Evolutionary conservation across 2,797 vertebrate genomes (phyloP), one percentile per base, ranked within the genome.

Genomic region (Enteromius afrohamiltoni): DNA sequence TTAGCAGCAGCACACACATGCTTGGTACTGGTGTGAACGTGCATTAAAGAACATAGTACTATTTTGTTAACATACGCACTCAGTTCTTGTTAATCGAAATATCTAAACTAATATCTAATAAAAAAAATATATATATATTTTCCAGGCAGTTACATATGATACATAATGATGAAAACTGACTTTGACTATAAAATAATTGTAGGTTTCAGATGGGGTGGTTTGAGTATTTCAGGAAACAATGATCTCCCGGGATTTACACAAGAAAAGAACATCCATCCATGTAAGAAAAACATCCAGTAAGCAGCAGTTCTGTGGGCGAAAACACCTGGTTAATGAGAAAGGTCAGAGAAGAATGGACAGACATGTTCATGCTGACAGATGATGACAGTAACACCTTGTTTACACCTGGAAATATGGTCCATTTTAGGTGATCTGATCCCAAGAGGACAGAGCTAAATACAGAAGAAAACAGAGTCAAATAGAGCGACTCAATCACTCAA

Each of bases 321-420:
- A 64, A 77, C 58, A 64, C 34, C 16, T 26, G 29, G 58, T 64
- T 78, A 47, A 78, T 78, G 58, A 78, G 60, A 64, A 45, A 64
- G 49, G 23, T 65, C 26, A 47, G 40, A 65, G 17, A 1, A 78
- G 23, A 65, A 49, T 49, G 8, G 23, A 14, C 31, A 76, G 53
- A 58, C 14, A 16, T 11, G 51, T 58, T 76, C 29, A 37, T 40
- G 49, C 51, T 76, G 21, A 76, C 1, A 1, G 23, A 65, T 78
- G 29, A 65, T 29, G 37, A 60, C 26, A 42, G 9, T 49, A 78
- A 49, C 58, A 49, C 40, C n/a, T 31, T 1, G 4, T 62, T 65
- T 34, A 64, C 58, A 65, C 55, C 37, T 16, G 23, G 16, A 2
- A 49, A 49, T 42, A 62, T 19, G 34, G 40, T 26, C 53, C 6